Conservation (phyloP, 2,888 invertebrate species). For the Cerastis leucographa region DNA sequence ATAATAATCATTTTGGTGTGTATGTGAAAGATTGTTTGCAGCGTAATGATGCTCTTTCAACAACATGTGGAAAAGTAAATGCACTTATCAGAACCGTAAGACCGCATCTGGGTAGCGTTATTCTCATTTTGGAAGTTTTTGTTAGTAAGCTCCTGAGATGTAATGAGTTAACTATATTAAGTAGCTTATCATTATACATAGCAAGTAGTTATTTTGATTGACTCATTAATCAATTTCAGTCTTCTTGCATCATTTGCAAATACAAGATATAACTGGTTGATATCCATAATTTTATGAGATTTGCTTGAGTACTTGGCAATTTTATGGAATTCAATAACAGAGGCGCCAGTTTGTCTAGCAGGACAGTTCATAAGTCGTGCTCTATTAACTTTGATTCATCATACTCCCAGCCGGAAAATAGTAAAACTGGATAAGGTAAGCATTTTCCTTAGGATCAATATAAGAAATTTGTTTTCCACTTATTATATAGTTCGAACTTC, state of each 20-base stretch:
- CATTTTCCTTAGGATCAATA: conserved; percentile 19
- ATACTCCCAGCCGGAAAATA: neutral
- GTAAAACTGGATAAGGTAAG: neutral
- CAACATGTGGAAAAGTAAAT: conserved; percentile 13
- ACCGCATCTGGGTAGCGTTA: conserved; percentile 31
- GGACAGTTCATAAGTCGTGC: neutral
- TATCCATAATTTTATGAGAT: neutral
- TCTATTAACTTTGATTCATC: neutral
- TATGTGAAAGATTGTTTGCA: conserved; percentile 20
- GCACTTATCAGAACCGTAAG: conserved; percentile 28
- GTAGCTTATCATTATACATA: neutral
- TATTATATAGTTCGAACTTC: neutral
- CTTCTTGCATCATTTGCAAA: neutral
- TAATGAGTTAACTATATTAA: neutral
- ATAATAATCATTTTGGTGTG: neutral
- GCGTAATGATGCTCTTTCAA: conserved; percentile 19
- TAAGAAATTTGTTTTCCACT: neutral
- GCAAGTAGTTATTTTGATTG: neutral
- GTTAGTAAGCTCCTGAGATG: neutral
- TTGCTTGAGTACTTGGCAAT: neutral
- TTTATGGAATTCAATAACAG: neutral
- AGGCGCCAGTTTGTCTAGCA: conserved; percentile 31
- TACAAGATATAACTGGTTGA: neutral
- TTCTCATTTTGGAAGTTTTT: neutral
- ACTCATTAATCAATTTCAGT: neutral